Percentiles rank a stretch among this genome's conserved stretches.
phyloP scores from a whole-genome alignment of 1,140 invertebrate genomes.

The Neuroterus valhalla region DNA sequence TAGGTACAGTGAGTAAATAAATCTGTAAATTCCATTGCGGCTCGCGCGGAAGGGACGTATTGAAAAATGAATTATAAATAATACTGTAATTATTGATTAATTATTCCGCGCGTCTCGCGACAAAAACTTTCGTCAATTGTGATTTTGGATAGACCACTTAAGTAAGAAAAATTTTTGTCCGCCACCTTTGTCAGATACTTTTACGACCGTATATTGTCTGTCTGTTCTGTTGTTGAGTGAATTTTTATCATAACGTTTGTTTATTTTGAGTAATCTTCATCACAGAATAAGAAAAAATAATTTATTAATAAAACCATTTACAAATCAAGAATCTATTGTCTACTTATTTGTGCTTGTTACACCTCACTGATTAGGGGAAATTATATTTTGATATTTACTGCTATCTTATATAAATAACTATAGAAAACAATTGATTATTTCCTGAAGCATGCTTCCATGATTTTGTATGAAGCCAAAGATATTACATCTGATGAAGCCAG shows the following conservation, averaged over 20 bases:
- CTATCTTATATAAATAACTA: too few species aligned
- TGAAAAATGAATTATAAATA: constrained; percentile 53
- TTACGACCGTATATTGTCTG: constrained; percentile 67
- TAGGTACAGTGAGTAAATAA: constrained; percentile 71
- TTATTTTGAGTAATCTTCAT: constrained; percentile 72
- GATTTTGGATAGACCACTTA: constrained; percentile 71
- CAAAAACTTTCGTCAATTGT: constrained; percentile 73
- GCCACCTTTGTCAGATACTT: constrained; percentile 64
- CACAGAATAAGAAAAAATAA: constrained; percentile 72
- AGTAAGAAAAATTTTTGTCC: constrained; percentile 62
- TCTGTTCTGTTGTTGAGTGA: constrained; percentile 71
- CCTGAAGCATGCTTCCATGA: not conserved
- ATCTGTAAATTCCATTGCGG: constrained; percentile 72
- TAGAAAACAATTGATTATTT: not conserved
- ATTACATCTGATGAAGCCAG: not conserved
- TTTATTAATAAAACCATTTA: constrained; percentile 76
- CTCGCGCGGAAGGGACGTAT: constrained; percentile 60
- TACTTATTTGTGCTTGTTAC: constrained; percentile 35
- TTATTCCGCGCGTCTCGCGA: constrained; percentile 69
- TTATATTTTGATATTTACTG: constrained; percentile 1
- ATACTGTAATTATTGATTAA: constrained; percentile 39
- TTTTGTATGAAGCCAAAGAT: constrained; percentile 11
- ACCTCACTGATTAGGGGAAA: constrained; percentile 9
- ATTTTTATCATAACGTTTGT: constrained; percentile 73
- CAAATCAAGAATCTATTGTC: constrained; percentile 64